Evolutionary conservation across 2,113 vertebrate species (phyloP), one percentile per base, ranked within the genome.

Genomic region (Orcinus orca): DNA sequence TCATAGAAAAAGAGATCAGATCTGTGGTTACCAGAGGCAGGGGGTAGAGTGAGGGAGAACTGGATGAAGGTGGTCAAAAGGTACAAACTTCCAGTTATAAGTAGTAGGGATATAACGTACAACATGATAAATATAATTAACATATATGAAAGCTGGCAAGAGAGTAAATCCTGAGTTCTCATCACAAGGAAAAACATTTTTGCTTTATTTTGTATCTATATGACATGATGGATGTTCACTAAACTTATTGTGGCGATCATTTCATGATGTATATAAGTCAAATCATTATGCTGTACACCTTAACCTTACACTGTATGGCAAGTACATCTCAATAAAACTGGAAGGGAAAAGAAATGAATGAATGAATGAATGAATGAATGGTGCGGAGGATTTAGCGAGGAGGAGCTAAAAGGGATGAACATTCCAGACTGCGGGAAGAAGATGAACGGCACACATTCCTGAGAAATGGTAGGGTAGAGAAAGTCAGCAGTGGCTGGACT

Each of bases 361-460:
- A 44, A 44, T 44, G 20, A 70, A 53, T 17, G 73, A 76, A 76
- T 50, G 50, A 76, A 76, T 50, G 50, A 73, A 90, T 86, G 36
- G 17, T 50, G 11, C 73, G 44, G n/a, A 92, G 79, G 74, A 83
- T 58, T 58, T 76, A n/a, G 44, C 33, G 21, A 93, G 63, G 53
- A 83, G 53, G n/a, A 53, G 36, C n/a, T 65, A 65, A 70, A 67
- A 36, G 33, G 47, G 15, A 58, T 2, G 1, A 31, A 12, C 47
- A 9, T 33, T 55, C 13, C 11, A 18, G 50, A 33, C 60, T 82
- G 3, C 0, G 1, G 58, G 55, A 83, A 58, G 95, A 95, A 77
- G 29, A 58, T 44, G 55, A 73, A 73, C 2, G 0, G 12, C 33
- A 14, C 0, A 2, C 8, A 3, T 5, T 33, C 25, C 62, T 82